Evolutionary conservation across 2,113 vertebrate genomes (phyloP), one percentile per base, ranked within the genome.

Genomic region (Pogonocichla stellata): DNA sequence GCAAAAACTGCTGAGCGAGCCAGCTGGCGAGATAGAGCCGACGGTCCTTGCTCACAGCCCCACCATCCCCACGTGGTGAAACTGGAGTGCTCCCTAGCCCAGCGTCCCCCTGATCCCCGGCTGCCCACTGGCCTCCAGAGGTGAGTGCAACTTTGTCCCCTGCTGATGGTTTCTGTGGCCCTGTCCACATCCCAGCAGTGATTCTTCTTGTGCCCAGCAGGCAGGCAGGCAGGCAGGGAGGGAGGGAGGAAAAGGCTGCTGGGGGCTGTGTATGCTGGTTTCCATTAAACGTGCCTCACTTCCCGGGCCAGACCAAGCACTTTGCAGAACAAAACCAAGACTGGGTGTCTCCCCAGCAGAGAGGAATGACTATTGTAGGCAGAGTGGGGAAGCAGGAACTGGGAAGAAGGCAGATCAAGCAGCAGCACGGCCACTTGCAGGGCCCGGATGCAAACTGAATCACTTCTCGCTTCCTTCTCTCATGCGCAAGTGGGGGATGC

Each of bases 1-100:
- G 94, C 6, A n/a, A 87, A 90, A 96, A 95, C 88, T 96, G 92
- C 90, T 93, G 96, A 96, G 75, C 2, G 92, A 96, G 83, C 94
- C 95, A 97, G 95, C 94, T 96, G 95, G 96, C 1, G n/a, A 96
- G 67, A 88, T 19, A 42, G 82, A 97, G 79, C 33, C 6, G 8
- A 22, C 2, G 6, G 71, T 48, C 81, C 80, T 56, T 70, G 90
- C 80, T 78, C 58, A 10, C 66, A 82, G 89, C 85, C 79, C 84
- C 26, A 3, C 29, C 66, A 85, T 69, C 71, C n/a, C 36, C n/a
- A 61, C 2, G 2, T 6, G 2, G 6, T 8, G 42, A 38, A 79
- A 82, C 56, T 5, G 24, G 20, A 80, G 73, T 3, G 0, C 50
- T 75, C 36, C 65, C 54, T 75, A 81, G 17, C 64, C 24, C 9